These are phyloP conservation scores for Willisornis vidua DNA, from an alignment of 2,113 vertebrate species.

Conservation along the genomic window DNA sequence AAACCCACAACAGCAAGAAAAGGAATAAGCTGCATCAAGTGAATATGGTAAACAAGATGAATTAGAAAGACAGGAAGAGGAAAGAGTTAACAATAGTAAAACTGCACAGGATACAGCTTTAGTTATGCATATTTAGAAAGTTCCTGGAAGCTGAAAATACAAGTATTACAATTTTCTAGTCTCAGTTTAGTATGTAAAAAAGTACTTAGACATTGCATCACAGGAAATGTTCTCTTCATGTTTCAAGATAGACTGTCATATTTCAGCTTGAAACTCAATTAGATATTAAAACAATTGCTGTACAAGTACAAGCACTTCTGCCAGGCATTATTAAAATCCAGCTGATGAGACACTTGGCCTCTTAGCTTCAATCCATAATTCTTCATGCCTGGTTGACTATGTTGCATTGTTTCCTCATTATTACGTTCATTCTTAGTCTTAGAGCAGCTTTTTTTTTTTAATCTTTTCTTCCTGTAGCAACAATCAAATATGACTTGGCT, in stretches of 20 bases:
- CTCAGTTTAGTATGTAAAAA: background rate
- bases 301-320: slow-evolving; percentile 57
- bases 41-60: background rate
- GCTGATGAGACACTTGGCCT: slow-evolving; percentile 37
- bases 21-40: background rate
- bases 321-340: slow-evolving; percentile 56
- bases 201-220: background rate
- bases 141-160: background rate
- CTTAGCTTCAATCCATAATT: slow-evolving; percentile 43
- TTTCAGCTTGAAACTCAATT: slow-evolving; percentile 57
- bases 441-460: background rate
- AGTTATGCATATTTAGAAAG: background rate
- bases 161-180: background rate
- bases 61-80: background rate
- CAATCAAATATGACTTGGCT: background rate
- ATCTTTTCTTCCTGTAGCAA: background rate
- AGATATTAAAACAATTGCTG: slow-evolving; percentile 41
- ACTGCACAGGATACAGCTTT: background rate
- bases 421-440: background rate
- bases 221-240: slow-evolving; percentile 36
- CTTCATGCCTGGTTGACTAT: slow-evolving; percentile 23
- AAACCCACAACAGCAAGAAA: background rate
- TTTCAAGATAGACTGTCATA: slow-evolving; percentile 47
- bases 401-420: slow-evolving; percentile 36
- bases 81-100: slow-evolving; percentile 38